Evolutionary conservation across 2,888 invertebrate genomes (phyloP), one percentile per base, ranked within the genome.

Genomic region (Caenorhabditis drosophilae): DNA sequence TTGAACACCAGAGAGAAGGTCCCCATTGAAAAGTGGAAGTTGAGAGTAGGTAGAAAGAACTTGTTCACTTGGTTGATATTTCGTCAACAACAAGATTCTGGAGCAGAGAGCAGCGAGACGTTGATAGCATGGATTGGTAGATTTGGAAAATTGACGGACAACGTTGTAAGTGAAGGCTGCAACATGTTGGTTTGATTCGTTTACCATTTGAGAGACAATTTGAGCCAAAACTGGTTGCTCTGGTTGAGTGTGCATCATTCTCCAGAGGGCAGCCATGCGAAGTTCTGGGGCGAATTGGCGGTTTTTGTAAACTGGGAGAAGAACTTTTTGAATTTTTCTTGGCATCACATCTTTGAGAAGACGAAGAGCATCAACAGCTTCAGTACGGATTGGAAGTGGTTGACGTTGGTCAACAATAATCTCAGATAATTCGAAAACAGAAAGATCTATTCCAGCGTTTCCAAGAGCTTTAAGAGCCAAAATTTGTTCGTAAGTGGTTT

Each of bases 301-400:
- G 73, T 77, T 72, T 69, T 59, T 61, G 70, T 64, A 75, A 54
- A 81, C 52, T 46, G 81, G 80, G 68, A 81, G 68, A 42, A 81
- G 66, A 25, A 79, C 36, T 27, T 52, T 55, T 50, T 61, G 60
- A 38, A 68, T 51, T 50, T 67, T 67, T 48, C 53, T 55, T 56
- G 67, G 67, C 64, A 70, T 67, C 20, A 59, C 44, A 31, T 68
- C 52, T 34, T 38, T 40, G 41, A 52, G 60, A 49, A 61, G 73
- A 36, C 80, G 78, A 31, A 81, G 69, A 44, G 81, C 73, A 23
- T 76, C 72, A 56, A 81, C 69, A 55, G 81, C 81, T 48, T 75
- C 64, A 26, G 61, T 54, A 38, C 79, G 74, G 62, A 78, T 61
- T 25, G 72, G 46, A 42, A 60, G 58, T 47, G 62, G 44, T 51